These are phyloP conservation scores for Apis florea DNA, from an alignment of 1,140 invertebrate species.

Conservation along the genomic window DNA sequence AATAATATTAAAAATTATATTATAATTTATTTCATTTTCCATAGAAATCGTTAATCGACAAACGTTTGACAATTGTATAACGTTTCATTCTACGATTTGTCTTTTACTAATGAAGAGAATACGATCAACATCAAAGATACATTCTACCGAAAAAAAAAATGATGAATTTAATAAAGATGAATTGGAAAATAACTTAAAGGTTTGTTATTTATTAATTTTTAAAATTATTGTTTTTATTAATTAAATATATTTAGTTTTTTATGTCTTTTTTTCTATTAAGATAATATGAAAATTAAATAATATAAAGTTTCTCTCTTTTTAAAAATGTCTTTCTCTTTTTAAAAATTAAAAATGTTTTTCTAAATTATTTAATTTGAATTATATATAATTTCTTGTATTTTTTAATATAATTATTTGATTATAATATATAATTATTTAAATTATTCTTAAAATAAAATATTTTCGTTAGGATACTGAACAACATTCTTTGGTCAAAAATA, in stretches of 20 bases:
- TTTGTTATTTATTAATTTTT: neutral
- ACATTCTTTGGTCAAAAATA: neutral
- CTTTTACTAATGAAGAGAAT: constrained; percentile 37
- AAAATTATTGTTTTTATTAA: neutral
- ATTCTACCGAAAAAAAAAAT: neutral
- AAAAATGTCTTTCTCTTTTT: neutral
- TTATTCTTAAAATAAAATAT: neutral
- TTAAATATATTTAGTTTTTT: neutral
- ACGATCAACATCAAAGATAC: neutral
- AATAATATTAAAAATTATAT: neutral
- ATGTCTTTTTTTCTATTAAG: neutral
- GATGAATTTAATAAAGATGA: neutral
- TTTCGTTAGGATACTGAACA: constrained; percentile 8
- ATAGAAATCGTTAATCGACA: constrained; percentile 2
- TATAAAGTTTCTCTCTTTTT: neutral
- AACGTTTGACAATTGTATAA: neutral
- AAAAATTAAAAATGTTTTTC: too few species aligned
- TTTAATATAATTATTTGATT: neutral
- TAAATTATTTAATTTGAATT: neutral
- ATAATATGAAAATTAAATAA: neutral
- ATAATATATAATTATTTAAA: neutral
- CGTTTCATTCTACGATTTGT: neutral
- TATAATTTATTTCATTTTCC: neutral
- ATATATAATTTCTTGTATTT: neutral
- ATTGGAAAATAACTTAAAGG: neutral